Percentiles rank a stretch among this genome's conserved stretches.
Evolutionary conservation across 2,797 vertebrate genomes (phyloP).

Genomic region (Sphaeramia orbicularis): DNA sequence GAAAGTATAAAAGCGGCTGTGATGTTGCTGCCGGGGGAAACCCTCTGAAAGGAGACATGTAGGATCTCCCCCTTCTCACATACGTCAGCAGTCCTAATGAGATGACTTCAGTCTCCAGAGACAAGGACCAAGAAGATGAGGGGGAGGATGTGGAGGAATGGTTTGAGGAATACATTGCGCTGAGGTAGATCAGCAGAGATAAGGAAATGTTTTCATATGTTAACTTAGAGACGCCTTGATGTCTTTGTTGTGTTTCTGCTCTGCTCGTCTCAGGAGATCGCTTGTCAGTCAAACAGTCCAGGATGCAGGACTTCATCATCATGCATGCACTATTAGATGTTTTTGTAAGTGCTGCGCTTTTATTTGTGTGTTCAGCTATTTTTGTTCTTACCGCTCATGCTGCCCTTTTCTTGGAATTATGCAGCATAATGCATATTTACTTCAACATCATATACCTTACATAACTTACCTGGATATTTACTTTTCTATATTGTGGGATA

Average conservation of each 20-base stretch:
- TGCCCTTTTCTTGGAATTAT: not conserved
- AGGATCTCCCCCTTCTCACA: slow-evolving; percentile 51
- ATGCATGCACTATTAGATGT: not conserved
- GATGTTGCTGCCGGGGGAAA: slow-evolving; percentile 47
- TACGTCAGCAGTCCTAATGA: slow-evolving; percentile 60
- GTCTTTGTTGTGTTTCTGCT: slow-evolving; percentile 36
- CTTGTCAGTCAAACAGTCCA: slow-evolving; percentile 18
- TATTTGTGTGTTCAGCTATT: slow-evolving; percentile 4
- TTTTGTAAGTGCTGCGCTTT: slow-evolving; percentile 5
- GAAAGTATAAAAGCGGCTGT: slow-evolving; percentile 5
- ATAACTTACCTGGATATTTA: not conserved
- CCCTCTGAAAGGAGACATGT: slow-evolving; percentile 34
- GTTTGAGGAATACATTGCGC: slow-evolving; percentile 1
- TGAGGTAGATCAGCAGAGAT: slow-evolving; percentile 13
- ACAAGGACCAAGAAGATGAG: not conserved
- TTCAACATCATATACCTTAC: not conserved
- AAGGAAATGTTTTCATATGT: slow-evolving; percentile 21
- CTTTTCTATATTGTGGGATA: too few species aligned
- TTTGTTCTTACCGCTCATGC: not conserved
- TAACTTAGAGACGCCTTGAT: slow-evolving; percentile 20
- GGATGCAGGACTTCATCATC: slow-evolving; percentile 1
- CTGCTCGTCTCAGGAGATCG: slow-evolving; percentile 25
- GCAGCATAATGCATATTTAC: not conserved
- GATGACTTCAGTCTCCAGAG: slow-evolving; percentile 40
- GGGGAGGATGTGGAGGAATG: slow-evolving; percentile 8